Evolutionary conservation across 2,888 invertebrate species (phyloP).

Genomic region (Salpingus planirostris): DNA sequence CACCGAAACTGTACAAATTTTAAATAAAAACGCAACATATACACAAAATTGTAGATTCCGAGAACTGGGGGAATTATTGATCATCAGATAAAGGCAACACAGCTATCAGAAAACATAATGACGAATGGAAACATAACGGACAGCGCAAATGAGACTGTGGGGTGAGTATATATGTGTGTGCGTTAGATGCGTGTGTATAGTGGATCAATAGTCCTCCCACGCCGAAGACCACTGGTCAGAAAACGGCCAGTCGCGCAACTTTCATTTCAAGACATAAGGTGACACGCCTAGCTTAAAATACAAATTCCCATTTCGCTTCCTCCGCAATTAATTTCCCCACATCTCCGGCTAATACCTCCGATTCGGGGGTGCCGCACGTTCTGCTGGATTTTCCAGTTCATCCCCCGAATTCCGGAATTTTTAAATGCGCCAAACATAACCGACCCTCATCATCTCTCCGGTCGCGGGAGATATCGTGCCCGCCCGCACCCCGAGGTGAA

Average conservation of each 20-base stretch:
- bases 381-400: too few relatives aligned
- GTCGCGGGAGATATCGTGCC: too few relatives aligned
- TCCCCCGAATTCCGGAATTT: too few relatives aligned
- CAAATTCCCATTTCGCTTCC: not conserved
- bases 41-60: constrained; percentile 28
- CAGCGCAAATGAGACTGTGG: constrained; percentile 37
- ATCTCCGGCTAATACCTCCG: too few relatives aligned
- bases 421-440: too few relatives aligned
- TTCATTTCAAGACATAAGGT: constrained; percentile 38
- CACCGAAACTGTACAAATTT: constrained; percentile 18
- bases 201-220: constrained; percentile 43
- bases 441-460: too few relatives aligned
- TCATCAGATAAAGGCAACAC: constrained; percentile 40
- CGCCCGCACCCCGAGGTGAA: too few relatives aligned
- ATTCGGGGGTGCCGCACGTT: too few relatives aligned
- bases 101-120: constrained; percentile 40
- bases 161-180: constrained; percentile 28
- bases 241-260: constrained; percentile 39
- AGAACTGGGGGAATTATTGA: constrained; percentile 39
- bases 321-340: too few relatives aligned
- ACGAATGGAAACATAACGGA: constrained; percentile 41
- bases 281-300: constrained; percentile 38
- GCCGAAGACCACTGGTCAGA: constrained; percentile 43
- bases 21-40: constrained; percentile 27
- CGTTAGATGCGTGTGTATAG: constrained; percentile 35